Conservation (phyloP, 2,797 vertebrate genomes). For the Pithecia hirsuta region DNA sequence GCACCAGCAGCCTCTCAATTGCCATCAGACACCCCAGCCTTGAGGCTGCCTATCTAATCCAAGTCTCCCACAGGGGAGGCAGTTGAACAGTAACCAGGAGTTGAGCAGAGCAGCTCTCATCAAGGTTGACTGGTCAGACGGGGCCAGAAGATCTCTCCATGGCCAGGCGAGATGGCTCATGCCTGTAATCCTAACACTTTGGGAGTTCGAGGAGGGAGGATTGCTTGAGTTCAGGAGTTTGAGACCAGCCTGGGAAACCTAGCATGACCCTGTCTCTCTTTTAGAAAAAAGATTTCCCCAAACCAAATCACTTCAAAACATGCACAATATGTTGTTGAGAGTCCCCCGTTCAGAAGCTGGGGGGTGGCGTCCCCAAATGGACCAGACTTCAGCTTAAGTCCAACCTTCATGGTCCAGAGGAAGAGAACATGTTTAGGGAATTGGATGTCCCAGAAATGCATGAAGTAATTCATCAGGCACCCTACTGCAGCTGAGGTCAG, state of each 20-base stretch:
- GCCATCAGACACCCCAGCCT: background rate
- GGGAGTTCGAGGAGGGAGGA: too few species aligned
- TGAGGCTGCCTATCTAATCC: background rate
- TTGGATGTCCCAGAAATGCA: background rate
- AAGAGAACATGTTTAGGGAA: background rate
- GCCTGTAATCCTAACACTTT: too few species aligned
- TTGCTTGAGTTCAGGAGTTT: too few species aligned
- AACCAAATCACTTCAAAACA: background rate
- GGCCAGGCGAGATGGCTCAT: too few species aligned
- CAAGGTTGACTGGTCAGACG: background rate
- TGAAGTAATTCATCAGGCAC: background rate
- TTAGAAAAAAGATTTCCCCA: background rate
- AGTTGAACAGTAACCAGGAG: background rate
- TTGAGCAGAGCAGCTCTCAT: background rate
- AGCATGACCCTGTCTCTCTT: too few species aligned
- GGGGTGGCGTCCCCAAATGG: background rate
- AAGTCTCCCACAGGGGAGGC: too few species aligned
- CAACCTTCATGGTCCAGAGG: background rate
- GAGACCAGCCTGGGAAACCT: too few species aligned
- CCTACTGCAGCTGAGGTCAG: background rate
- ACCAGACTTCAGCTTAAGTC: background rate
- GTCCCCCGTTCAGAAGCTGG: background rate
- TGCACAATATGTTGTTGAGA: background rate
- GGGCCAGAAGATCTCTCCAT: background rate
- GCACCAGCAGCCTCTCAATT: background rate